These are phyloP conservation scores for Epinephelus awoara DNA, from an alignment of 2,797 vertebrate species.

Conservation along the genomic window DNA sequence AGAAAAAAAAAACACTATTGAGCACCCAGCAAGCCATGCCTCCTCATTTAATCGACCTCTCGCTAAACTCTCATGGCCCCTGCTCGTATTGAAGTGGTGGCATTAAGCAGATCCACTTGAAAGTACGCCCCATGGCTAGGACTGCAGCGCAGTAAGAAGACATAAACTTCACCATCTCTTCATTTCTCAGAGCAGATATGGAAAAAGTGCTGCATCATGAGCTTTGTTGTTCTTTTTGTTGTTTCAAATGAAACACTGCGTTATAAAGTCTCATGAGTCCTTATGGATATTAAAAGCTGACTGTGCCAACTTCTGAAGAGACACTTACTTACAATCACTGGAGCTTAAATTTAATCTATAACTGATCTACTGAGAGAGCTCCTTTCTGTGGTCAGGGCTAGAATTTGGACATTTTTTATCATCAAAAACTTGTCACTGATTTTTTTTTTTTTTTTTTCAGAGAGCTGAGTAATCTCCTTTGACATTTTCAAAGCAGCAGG, in stretches of 20 bases:
- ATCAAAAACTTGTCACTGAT: slow-evolving; percentile 16
- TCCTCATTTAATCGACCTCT: slow-evolving; percentile 34
- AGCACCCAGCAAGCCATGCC: slow-evolving; percentile 29
- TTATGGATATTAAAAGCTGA: slow-evolving; percentile 48
- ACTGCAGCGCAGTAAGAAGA: slow-evolving; percentile 34
- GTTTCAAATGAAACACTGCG: slow-evolving; percentile 29
- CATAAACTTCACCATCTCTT: slow-evolving; percentile 34
- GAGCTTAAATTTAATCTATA: slow-evolving; percentile 30
- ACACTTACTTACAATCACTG: slow-evolving; percentile 28
- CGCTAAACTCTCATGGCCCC: slow-evolving; percentile 27
- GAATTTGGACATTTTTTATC: slow-evolving; percentile 23
- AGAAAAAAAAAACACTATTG: slow-evolving; percentile 29
- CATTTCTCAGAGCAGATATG: slow-evolving; percentile 21
- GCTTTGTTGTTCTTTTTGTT: slow-evolving; percentile 36
- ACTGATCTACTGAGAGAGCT: slow-evolving; percentile 14
- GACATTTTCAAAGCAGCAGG: slow-evolving; percentile 68
- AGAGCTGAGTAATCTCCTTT: slow-evolving; percentile 48
- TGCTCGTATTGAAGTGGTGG: slow-evolving; percentile 34
- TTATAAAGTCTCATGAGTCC: slow-evolving; percentile 24
- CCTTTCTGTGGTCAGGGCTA: slow-evolving; percentile 26
- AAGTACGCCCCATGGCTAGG: slow-evolving; percentile 55
- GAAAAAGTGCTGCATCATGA: slow-evolving; percentile 39
- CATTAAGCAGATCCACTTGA: slow-evolving; percentile 61
- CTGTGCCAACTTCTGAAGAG: slow-evolving; percentile 22
- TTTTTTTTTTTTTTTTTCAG: slow-evolving; percentile 22